These are phyloP conservation scores for Calliphora vomitoria DNA, from an alignment of 2,888 invertebrate species.

Conservation along the genomic window DNA sequence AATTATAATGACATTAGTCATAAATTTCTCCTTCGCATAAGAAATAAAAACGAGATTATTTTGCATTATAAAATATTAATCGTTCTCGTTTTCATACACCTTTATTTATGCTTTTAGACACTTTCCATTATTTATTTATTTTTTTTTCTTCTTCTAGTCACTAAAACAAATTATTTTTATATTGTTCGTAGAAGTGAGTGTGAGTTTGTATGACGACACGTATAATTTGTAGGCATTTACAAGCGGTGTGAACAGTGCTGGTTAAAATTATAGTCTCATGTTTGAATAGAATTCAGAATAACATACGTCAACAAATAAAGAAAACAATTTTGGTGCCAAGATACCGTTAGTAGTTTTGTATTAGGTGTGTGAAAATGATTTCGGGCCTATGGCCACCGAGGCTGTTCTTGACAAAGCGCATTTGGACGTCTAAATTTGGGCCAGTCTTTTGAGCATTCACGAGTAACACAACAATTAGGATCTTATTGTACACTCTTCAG, in stretches of 20 bases:
- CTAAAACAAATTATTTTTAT: conserved; percentile 12
- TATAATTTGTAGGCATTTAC: conserved; percentile 9
- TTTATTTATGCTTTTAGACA: conserved; percentile 30
- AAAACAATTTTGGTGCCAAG: no score
- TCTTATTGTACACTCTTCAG: no score
- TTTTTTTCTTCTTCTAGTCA: not conserved
- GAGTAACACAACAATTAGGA: no score
- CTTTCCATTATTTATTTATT: conserved; percentile 42
- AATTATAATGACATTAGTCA: conserved; percentile 10
- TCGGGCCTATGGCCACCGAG: no score
- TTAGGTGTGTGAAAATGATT: no score
- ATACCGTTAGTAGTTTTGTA: no score
- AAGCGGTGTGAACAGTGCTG: not conserved
- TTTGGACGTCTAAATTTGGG: no score
- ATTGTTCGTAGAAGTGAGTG: not conserved
- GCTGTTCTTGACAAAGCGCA: no score
- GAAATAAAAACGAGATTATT: conserved; percentile 16
- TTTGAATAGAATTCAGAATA: no score
- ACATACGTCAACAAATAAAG: no score
- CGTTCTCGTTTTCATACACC: not conserved
- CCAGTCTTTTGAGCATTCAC: no score
- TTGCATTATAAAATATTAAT: conserved; percentile 1
- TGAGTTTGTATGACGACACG: conserved; percentile 6
- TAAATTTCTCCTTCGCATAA: conserved; percentile 37
- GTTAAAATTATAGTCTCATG: not conserved